These are phyloP conservation scores for Anoura caudifer DNA, from an alignment of 2,113 vertebrate genomes.

Conservation along the genomic window DNA sequence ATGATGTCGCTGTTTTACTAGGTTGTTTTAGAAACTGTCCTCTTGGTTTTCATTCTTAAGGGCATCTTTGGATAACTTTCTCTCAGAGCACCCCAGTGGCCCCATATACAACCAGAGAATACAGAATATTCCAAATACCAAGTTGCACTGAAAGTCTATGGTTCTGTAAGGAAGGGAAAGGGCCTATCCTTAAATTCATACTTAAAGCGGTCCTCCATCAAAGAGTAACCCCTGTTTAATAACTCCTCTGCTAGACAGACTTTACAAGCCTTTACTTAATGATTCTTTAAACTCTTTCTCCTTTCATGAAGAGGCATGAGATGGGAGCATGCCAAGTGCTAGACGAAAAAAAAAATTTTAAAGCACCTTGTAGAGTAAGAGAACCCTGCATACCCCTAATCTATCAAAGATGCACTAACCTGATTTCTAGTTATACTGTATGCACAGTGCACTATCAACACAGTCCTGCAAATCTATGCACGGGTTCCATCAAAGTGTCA, in stretches of 20 bases:
- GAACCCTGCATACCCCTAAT: neutral
- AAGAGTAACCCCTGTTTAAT: neutral
- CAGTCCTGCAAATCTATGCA: neutral
- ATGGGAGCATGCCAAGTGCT: neutral
- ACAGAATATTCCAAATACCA: neutral
- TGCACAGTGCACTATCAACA: neutral
- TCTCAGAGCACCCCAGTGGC: neutral
- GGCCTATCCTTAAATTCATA: neutral
- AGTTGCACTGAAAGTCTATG: neutral
- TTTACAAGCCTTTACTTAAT: neutral
- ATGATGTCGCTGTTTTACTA: neutral
- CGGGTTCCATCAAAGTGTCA: neutral
- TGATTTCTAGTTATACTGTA: neutral
- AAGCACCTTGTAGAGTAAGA: neutral
- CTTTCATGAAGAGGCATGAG: neutral
- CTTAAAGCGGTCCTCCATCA: neutral
- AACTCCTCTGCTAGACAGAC: neutral
- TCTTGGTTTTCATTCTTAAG: neutral
- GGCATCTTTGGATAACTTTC: neutral
- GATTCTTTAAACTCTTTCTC: neutral
- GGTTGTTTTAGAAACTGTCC: neutral
- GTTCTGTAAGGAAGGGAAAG: neutral
- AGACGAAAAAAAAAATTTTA: neutral
- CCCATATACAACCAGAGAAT: neutral
- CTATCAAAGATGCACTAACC: neutral